These are phyloP conservation scores for Cossypha caffra DNA, from an alignment of 2,797 vertebrate genomes.

Conservation along the genomic window DNA sequence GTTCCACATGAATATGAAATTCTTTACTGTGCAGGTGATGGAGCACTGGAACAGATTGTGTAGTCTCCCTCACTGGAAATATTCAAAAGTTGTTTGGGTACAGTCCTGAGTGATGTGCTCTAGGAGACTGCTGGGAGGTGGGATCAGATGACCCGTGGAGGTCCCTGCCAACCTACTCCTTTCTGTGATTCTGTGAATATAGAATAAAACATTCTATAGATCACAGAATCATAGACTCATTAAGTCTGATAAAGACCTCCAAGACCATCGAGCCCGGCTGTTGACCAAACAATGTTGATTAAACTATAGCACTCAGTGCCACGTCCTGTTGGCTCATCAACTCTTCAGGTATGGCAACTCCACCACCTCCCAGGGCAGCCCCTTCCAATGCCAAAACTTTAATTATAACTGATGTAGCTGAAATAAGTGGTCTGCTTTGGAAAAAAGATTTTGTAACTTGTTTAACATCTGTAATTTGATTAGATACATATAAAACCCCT, in stretches of 20 bases:
- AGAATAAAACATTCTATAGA: neutral
- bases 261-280: fast-evolving
- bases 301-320: neutral
- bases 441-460: neutral
- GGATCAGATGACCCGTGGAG: neutral
- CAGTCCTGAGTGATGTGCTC: neutral
- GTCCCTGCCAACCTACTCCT: neutral
- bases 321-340: fast-evolving
- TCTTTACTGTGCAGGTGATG: neutral
- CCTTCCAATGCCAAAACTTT: neutral
- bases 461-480: neutral
- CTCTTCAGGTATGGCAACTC: neutral
- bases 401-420: neutral
- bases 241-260: neutral
- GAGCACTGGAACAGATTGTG: neutral
- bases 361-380: neutral
- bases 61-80: neutral
- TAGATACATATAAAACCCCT: fast-evolving
- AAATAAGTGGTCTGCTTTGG: neutral
- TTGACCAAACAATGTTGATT: neutral
- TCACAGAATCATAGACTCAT: neutral
- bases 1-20: neutral
- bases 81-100: neutral
- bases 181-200: neutral
- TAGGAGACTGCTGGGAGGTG: neutral